These are phyloP conservation scores for Chorisops tibialis DNA, from an alignment of 2,888 invertebrate genomes.

Conservation along the genomic window DNA sequence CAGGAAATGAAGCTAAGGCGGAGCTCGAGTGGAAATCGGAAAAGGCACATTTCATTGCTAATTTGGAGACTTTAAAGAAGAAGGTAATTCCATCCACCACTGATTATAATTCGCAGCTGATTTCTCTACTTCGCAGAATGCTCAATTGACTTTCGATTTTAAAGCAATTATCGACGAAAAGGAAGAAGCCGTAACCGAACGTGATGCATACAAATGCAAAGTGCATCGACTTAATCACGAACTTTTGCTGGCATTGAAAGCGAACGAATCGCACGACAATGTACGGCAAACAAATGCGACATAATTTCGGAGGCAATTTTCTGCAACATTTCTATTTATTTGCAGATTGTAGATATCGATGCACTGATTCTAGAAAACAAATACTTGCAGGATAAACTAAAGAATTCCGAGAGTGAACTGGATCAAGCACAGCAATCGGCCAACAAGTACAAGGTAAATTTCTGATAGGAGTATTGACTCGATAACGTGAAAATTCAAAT, in stretches of 20 bases:
- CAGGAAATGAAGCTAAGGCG: slow-evolving; percentile 36
- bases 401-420: slow-evolving; percentile 75
- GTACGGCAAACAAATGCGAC: slow-evolving; percentile 32
- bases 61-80: slow-evolving; percentile 48
- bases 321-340: slow-evolving; percentile 3
- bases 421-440: slow-evolving; percentile 69
- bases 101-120: not conserved
- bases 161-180: slow-evolving; percentile 79
- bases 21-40: slow-evolving; percentile 48
- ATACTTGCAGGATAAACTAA: slow-evolving; percentile 76
- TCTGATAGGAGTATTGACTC: not conserved
- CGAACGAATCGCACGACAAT: slow-evolving; percentile 47
- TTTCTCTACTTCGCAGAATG: slow-evolving; percentile 57
- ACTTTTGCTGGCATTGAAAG: slow-evolving; percentile 64
- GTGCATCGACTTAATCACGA: slow-evolving; percentile 79
- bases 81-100: slow-evolving; percentile 36
- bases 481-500: not conserved
- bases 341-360: slow-evolving; percentile 69
- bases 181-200: slow-evolving; percentile 74
- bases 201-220: slow-evolving; percentile 80
- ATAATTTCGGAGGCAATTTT: not conserved
- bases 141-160: slow-evolving; percentile 71
- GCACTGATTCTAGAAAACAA: slow-evolving; percentile 77
- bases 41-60: slow-evolving; percentile 47
- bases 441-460: slow-evolving; percentile 68